phyloP scores from a whole-genome alignment of 2,113 vertebrate genomes.

The Triplophysa siluroides region DNA sequence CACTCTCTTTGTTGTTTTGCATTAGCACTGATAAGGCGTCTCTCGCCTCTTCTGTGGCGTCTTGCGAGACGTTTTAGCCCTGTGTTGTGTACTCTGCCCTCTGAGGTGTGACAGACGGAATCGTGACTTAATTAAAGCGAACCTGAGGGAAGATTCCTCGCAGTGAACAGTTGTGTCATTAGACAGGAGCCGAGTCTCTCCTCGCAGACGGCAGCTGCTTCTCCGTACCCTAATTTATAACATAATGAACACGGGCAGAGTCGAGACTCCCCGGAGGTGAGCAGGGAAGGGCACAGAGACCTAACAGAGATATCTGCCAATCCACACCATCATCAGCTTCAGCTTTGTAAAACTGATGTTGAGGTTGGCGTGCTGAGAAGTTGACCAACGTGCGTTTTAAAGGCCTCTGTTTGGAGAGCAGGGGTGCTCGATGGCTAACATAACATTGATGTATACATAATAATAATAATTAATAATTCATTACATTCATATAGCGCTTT shows the following conservation, averaged over 20 bases:
- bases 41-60: slow-evolving; percentile 1
- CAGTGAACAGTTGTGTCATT: slow-evolving; percentile 66
- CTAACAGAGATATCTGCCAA: slow-evolving; percentile 40
- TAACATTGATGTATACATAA: background rate
- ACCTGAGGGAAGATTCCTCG: slow-evolving; percentile 61
- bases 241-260: slow-evolving; percentile 28
- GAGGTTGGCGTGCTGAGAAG: background rate
- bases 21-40: background rate
- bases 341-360: background rate
- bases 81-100: background rate
- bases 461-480: no score
- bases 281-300: slow-evolving; percentile 49
- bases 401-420: background rate
- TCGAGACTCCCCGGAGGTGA: slow-evolving; percentile 53
- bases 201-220: slow-evolving; percentile 28
- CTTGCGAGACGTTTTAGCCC: background rate
- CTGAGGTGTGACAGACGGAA: background rate
- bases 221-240: slow-evolving; percentile 41
- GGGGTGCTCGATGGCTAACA: background rate
- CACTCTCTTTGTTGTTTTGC: background rate
- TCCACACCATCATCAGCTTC: background rate
- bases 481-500: no score
- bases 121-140: slow-evolving; percentile 68
- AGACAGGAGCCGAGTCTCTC: slow-evolving; percentile 39
- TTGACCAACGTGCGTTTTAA: background rate